Evolutionary conservation across 1,140 invertebrate species (phyloP).

Genomic region (Rhopalosiphum padi): DNA sequence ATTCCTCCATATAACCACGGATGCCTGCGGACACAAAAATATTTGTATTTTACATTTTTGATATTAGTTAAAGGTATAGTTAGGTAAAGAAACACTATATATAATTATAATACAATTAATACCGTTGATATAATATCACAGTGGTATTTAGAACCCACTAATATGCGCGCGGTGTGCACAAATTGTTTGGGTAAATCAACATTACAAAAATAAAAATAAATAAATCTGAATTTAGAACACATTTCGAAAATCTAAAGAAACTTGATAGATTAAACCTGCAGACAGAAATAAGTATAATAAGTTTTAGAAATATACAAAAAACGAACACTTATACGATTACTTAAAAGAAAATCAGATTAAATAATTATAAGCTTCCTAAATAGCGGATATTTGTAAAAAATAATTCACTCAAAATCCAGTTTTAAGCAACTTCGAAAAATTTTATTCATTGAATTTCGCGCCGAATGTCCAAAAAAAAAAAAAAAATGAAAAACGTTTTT

Average conservation of each 20-base stretch:
- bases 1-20: conserved; percentile 49
- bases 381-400: background rate
- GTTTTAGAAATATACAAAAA: background rate
- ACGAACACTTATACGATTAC: background rate
- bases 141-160: background rate
- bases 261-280: background rate
- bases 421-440: background rate
- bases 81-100: background rate
- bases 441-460: background rate
- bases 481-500: background rate
- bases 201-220: background rate
- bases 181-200: background rate
- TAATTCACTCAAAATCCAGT: background rate
- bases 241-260: background rate
- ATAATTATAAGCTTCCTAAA: background rate
- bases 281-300: background rate
- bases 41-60: background rate
- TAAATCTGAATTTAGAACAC: background rate
- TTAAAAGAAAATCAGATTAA: background rate
- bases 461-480: background rate
- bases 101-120: background rate
- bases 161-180: background rate
- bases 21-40: background rate
- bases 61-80: background rate
- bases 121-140: background rate